Conservation (phyloP, 35 echinoderm and acorn worm genomes). For the Anneissia japonica region DNA sequence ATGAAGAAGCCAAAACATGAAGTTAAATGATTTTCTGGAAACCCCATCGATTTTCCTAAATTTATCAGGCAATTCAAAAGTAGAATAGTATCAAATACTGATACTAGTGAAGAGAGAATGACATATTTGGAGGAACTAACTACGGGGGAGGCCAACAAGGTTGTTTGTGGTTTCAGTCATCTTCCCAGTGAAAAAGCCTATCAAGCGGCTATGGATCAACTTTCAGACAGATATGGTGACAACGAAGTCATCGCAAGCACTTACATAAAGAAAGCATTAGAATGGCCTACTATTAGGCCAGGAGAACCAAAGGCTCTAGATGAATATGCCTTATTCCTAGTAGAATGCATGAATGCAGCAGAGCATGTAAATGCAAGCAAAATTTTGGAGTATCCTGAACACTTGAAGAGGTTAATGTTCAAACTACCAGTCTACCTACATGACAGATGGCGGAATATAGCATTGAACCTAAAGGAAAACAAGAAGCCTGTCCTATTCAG, state of each 20-base stretch:
- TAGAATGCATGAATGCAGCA: constrained; percentile 18
- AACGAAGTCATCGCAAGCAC: neutral
- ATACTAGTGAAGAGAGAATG: constrained; percentile 11
- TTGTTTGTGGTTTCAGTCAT: constrained; percentile 2
- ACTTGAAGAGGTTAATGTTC: constrained; percentile 1
- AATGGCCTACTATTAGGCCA: constrained; percentile 16
- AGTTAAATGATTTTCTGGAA: neutral
- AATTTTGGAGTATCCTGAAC: constrained; percentile 26
- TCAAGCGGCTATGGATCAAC: neutral
- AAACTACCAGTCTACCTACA: constrained; percentile 25
- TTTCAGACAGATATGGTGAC: constrained; percentile 16
- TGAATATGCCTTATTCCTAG: constrained; percentile 13
- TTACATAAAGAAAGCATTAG: constrained; percentile 19
- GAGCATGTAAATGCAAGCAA: constrained; percentile 18
- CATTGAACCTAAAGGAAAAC: constrained; percentile 13
- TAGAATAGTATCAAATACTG: constrained; percentile 9
- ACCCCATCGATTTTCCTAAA: constrained; percentile 5
- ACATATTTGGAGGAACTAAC: constrained; percentile 16
- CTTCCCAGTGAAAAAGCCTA: constrained; percentile 9
- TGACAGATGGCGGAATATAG: constrained; percentile 26
- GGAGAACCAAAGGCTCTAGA: constrained; percentile 10
- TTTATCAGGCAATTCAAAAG: constrained; percentile 28
- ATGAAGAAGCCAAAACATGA: constrained; percentile 1
- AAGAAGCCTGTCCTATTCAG: neutral
- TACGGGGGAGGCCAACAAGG: neutral